phyloP scores from a whole-genome alignment of 2,888 invertebrate species.

The Caprella mutica region DNA sequence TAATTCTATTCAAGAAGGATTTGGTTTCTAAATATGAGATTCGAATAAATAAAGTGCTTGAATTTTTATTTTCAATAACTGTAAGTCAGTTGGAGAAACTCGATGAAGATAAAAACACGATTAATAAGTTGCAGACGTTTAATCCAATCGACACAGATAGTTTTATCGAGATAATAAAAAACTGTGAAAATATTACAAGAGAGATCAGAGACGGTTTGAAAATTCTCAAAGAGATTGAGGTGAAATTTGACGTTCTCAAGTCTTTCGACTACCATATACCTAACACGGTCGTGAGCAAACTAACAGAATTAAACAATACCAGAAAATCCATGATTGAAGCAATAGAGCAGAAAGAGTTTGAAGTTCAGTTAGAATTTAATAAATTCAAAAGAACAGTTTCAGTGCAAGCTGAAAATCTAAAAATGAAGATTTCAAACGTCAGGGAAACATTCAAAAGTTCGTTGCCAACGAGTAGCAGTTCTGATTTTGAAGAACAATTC shows the following conservation, averaged over 20 bases:
- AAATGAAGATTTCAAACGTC: conserved; percentile 3
- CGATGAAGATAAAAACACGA: too few species aligned
- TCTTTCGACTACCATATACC: not conserved
- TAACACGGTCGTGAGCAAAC: not conserved
- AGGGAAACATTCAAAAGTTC: conserved; percentile 11
- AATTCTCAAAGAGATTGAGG: not conserved
- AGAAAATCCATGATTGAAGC: not conserved
- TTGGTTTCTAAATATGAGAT: too few species aligned
- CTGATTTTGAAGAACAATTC: conserved; percentile 11
- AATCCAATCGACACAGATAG: too few species aligned
- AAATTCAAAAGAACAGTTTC: not conserved
- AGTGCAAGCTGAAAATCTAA: not conserved
- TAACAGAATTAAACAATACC: not conserved
- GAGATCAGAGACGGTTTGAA: not conserved
- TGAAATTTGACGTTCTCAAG: not conserved
- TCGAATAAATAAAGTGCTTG: too few species aligned
- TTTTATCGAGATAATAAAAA: too few species aligned
- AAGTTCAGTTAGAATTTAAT: not conserved
- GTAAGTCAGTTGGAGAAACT: too few species aligned
- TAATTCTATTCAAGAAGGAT: too few species aligned
- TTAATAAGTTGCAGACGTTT: too few species aligned
- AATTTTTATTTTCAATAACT: too few species aligned
- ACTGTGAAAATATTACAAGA: not conserved
- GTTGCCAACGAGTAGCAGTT: conserved; percentile 18
- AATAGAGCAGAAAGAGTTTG: not conserved